Base-by-base conservation (phyloP, 2,797 vertebrate genomes). In the Acipenser transmontanus region DNA sequence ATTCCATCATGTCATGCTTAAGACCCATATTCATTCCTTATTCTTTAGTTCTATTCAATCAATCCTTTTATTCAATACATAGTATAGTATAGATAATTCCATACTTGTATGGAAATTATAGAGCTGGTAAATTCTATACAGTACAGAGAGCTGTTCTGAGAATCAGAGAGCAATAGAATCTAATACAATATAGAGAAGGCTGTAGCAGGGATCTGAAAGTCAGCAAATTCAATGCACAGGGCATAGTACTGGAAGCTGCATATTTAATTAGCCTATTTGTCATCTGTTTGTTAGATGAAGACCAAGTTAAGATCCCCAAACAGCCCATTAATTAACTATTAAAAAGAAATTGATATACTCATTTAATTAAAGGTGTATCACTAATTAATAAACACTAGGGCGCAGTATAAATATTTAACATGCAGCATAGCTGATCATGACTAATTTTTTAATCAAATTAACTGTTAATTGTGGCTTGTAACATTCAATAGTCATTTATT, bases 331-430 rank as follows among this genome's bases (percentile, higher is more conserved):
- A 47, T 51, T 20, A 50, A 54, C 60, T 34, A 48, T 47, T 59
- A 47, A 34, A 34, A 50, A 62, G 34, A 61, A 68, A 62, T 54
- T 52, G 60, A 62, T 47, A 51, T 47, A 68, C 54, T 17, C 8
- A 34, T 47, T 68, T 62, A 64, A 68, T 68, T 68, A 61, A 70
- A 67, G 60, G 57, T 61, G 20, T 68, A 61, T 71, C 62, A 67
- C 64, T 71, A 65, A 61, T 66, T 65, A 61, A 69, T 61, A 61
- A 65, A 52, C 49, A 14, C 6, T 7, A n/a, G n/a, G 64, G 10
- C 49, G 54, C 68, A 47, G 12, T 17, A 61, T 65, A 17, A 65
- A 69, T 65, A 62, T 71, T 68, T 68, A 61, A 49, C 9, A 62
- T 34, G 49, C 60, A 14, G 47, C 17, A 54, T 52, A 61, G 13